Conservation (phyloP, 2,797 vertebrate genomes). For the Enteromius argenteus region DNA sequence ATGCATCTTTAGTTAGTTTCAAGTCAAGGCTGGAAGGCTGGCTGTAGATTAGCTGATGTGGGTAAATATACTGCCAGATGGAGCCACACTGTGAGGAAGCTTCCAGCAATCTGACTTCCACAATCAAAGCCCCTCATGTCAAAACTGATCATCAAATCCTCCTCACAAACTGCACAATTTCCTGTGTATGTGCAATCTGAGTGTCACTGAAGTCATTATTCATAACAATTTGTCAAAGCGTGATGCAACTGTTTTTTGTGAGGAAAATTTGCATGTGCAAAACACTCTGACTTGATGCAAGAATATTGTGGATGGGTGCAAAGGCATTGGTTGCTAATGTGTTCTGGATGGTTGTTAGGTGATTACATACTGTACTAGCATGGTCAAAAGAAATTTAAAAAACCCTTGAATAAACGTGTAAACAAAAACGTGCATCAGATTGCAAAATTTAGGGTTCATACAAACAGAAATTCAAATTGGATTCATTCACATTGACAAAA, state of each 20-base stretch:
- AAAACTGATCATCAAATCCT: slow-evolving; percentile 38
- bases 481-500: no score
- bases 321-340: neutral
- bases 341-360: neutral
- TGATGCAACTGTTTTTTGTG: neutral
- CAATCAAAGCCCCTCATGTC: slow-evolving; percentile 57
- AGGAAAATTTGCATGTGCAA: neutral
- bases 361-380: neutral
- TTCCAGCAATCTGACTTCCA: slow-evolving; percentile 52
- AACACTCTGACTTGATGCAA: neutral
- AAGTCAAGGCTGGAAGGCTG: slow-evolving; percentile 41
- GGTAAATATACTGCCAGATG: slow-evolving; percentile 54
- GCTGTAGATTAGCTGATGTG: slow-evolving; percentile 46
- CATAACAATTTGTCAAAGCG: neutral
- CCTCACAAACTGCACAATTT: slow-evolving; percentile 16
- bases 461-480: no score
- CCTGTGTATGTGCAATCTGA: slow-evolving; percentile 10
- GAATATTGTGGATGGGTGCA: neutral
- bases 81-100: slow-evolving; percentile 38
- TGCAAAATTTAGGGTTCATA: no score
- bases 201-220: neutral
- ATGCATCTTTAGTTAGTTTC: slow-evolving; percentile 41
- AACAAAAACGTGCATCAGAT: no score
- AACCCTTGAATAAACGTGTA: no score
- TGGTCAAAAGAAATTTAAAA: neutral